Base-by-base conservation (phyloP, 2,113 vertebrate genomes). In the Damaliscus lunatus region DNA sequence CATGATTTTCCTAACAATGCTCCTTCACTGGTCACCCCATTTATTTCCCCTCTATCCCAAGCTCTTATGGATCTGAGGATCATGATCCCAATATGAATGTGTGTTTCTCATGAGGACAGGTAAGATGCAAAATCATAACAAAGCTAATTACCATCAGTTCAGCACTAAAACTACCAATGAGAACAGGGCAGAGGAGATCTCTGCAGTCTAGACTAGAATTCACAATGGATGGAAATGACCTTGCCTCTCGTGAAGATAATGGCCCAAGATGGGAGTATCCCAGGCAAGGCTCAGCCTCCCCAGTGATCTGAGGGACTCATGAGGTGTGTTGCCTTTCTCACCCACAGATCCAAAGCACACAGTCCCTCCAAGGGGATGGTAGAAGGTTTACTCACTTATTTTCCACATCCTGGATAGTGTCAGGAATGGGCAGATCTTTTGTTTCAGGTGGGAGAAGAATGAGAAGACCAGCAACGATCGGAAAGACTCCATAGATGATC, bases 401-500 rank as follows among this genome's bases (percentile, higher is more conserved):
- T 81, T 88, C 48, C 74, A 88, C n/a, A 64, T 64, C 48, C 0
- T 53, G 13, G n/a, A 88, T 81, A 36, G 46, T 94, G n/a, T 94
- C 84, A 19, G 23, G 46, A 48, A 88, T 36, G 25, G 92, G 84
- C 46, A 53, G 12, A 46, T 80, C 31, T 50, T 11, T 94, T 36
- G 93, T 89, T 89, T 94, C 93, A n/a, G 77, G 86, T 10, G 55
- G 48, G 59, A 82, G 25, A 33, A 94, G 7, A 15, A 98, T 98
- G 1, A 98, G 82, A 50, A 98, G 71, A 11, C 98, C 99, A 1
- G 98, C 99, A 57, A 98, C 62, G 27, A 99, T 74, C 0, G 99
- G 98, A 1, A 84, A 90, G 15, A 60, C 88, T 13, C 98, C 99
- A 3, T 99, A 99, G 94, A 99, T 98, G 77, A 99, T 10, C 94